Evolutionary conservation across 2,113 vertebrate species (phyloP).

Genomic region (Brevimyrus niger): DNA sequence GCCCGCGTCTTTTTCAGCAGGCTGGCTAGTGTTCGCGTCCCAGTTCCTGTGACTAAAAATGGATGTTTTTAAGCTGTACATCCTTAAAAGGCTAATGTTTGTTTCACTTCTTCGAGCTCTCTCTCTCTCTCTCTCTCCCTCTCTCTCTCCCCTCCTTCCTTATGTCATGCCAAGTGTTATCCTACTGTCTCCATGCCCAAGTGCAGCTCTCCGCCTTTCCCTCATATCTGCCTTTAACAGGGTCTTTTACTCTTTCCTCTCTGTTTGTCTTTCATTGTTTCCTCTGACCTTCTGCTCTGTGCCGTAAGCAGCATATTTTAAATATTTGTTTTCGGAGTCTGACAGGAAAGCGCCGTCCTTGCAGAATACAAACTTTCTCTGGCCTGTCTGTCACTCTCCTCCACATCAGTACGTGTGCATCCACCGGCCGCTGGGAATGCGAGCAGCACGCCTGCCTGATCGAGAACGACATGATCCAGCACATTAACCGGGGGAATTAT

Average conservation of each 20-base stretch:
- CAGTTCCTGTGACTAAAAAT: slow-evolving; percentile 45
- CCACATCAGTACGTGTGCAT: slow-evolving; percentile 71
- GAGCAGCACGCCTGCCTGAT: slow-evolving; percentile 82
- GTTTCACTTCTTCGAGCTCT: slow-evolving; percentile 1
- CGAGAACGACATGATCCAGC: slow-evolving; percentile 69
- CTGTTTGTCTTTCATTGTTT: not conserved
- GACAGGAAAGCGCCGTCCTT: not conserved
- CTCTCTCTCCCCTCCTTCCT: not conserved
- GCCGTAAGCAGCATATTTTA: not conserved
- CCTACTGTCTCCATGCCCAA: not conserved
- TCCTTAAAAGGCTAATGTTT: slow-evolving; percentile 50
- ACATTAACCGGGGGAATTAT: slow-evolving; percentile 73
- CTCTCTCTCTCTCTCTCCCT: not conserved
- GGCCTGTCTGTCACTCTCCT: not conserved
- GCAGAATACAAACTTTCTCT: not conserved
- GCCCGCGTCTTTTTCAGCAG: slow-evolving; percentile 26
- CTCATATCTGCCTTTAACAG: not conserved
- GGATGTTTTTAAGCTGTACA: slow-evolving; percentile 34
- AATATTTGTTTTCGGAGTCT: not conserved
- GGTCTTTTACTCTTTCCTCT: not conserved
- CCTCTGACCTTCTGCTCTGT: not conserved
- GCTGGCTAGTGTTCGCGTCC: not conserved
- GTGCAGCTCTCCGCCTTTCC: not conserved
- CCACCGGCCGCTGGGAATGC: slow-evolving; percentile 73
- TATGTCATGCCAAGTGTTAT: not conserved